These are phyloP conservation scores for Fregetta grallaria DNA, from an alignment of 2,113 vertebrate species.

Conservation along the genomic window DNA sequence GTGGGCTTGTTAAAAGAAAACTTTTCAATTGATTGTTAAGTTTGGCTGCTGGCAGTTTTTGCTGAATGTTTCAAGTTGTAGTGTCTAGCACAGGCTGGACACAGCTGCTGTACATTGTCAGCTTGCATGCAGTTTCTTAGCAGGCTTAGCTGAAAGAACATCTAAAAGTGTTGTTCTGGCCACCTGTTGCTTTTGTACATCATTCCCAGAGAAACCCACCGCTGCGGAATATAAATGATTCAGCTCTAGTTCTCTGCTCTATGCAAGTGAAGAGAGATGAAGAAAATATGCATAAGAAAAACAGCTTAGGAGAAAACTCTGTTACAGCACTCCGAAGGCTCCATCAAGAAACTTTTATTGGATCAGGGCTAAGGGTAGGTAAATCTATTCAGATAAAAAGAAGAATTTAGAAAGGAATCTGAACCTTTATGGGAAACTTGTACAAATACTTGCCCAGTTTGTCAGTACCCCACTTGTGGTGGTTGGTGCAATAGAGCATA, in stretches of 20 bases:
- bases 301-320: not conserved
- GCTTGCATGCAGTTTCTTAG: not conserved
- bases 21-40: not conserved
- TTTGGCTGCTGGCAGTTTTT: not conserved
- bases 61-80: not conserved
- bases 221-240: not conserved
- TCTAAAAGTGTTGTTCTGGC: not conserved
- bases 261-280: not conserved
- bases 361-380: not conserved
- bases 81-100: not conserved
- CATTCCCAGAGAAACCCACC: constrained; percentile 6
- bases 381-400: not conserved
- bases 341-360: not conserved
- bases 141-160: constrained; percentile 24
- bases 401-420: not conserved
- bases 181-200: not conserved
- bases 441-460: not conserved
- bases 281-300: not conserved
- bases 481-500: not conserved
- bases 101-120: constrained; percentile 13
- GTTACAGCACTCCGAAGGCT: not conserved
- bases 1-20: constrained; percentile 18
- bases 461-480: not conserved
- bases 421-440: not conserved
- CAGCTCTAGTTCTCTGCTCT: not conserved